These are phyloP conservation scores for Hyaena hyaena DNA, from an alignment of 2,113 vertebrate species.

Conservation along the genomic window DNA sequence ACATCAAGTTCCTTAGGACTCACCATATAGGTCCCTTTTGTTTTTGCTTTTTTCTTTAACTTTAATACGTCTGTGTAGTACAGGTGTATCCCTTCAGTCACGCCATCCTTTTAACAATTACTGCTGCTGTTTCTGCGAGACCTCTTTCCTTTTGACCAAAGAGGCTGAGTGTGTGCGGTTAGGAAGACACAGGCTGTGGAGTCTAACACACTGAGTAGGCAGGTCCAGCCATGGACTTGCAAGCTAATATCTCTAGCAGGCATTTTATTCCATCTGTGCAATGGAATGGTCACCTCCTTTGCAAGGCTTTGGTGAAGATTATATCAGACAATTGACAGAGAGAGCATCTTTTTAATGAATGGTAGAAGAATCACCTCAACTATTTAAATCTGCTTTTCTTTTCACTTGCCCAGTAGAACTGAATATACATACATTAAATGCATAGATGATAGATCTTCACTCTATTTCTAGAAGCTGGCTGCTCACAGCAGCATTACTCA, in stretches of 20 bases:
- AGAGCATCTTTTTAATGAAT: neutral
- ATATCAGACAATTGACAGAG: neutral
- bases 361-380: neutral
- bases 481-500: neutral
- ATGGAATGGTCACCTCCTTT: neutral
- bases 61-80: neutral
- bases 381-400: constrained; percentile 48
- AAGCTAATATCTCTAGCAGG: neutral
- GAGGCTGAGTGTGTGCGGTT: neutral
- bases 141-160: neutral
- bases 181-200: neutral
- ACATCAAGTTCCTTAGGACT: neutral
- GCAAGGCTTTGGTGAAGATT: neutral
- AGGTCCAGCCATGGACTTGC: neutral
- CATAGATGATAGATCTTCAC: neutral
- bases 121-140: neutral
- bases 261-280: neutral
- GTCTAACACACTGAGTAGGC: neutral
- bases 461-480: neutral
- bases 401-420: neutral
- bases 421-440: neutral
- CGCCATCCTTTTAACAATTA: neutral
- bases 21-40: neutral
- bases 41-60: neutral
- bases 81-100: neutral